Base-by-base conservation (phyloP, 2,113 vertebrate genomes). In the Bambusicola thoracicus region DNA sequence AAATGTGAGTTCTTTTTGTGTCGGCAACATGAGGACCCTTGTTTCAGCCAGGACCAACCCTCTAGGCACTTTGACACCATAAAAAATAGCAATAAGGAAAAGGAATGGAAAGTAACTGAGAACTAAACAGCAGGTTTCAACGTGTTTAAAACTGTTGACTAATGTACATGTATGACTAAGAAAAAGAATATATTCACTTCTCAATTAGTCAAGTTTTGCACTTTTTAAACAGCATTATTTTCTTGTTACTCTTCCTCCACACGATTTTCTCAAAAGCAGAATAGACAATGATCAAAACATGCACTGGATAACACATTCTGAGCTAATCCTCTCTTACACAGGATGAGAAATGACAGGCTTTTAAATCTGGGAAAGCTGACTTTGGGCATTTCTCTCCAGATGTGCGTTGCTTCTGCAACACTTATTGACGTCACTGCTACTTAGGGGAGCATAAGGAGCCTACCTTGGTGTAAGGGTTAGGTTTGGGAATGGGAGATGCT, bases 391-490 rank as follows among this genome's bases (percentile, higher is more conserved):
- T 92, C 77, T 46, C 74, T 91, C 88, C 49, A 56, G 81, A 90
- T 58, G 77, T 80, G 81, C 65, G 19, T 66, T 90, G 82, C 88
- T 89, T 87, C 84, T 92, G 76, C 91, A 94, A 48, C 80, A 85
- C 79, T 74, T 94, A 76, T 85, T 94, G 92, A 92, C 76, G 85
- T 78, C 65, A 58, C 61, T 94, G 94, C 94, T 94, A 48, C 87
- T 63, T 76, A 91, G 77, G 75, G 56, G 67, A 94, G 67, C 68
- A 48, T 82, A 78, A 92, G 56, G 85, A 95, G 73, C 75, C 68
- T 95, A 86, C 93, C 89, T 94, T 90, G 80, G 84, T 92, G 92
- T 89, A 95, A 69, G 80, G 24, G 65, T 67, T 86, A 95, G 61
- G 48, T 94, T 77, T 80, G 85, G 89, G 75, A 94, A 96, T 7